Percentiles rank a stretch among this genome's conserved stretches.
These are phyloP conservation scores for Chaenocephalus aceratus DNA, from an alignment of 2,113 vertebrate species.

Conservation along the genomic window DNA sequence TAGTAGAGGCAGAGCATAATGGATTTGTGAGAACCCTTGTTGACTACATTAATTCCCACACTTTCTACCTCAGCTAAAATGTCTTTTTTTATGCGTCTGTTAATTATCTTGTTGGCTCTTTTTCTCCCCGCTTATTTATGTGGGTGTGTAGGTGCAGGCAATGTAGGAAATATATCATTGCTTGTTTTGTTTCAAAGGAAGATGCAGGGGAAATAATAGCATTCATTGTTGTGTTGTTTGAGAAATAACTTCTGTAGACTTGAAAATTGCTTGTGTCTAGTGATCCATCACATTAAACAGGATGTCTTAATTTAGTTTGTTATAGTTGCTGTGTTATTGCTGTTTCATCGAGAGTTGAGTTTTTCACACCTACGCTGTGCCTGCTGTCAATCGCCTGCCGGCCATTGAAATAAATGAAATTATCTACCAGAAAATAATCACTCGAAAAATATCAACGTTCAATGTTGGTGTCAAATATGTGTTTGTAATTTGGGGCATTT, in stretches of 20 bases:
- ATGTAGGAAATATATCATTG: conserved; percentile 41
- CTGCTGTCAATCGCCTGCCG: conserved; percentile 56
- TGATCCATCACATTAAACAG: conserved; percentile 63
- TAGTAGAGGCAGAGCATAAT: conserved; percentile 10
- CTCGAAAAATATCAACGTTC: conserved; percentile 30
- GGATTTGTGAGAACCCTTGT: conserved; percentile 9
- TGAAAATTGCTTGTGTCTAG: conserved; percentile 51
- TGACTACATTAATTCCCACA: conserved; percentile 14
- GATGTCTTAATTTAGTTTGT: conserved; percentile 53
- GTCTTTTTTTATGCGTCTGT: conserved; percentile 34
- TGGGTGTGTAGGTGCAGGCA: conserved; percentile 11
- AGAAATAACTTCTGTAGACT: conserved; percentile 59
- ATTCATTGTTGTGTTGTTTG: conserved; percentile 43
- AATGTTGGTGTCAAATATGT: conserved; percentile 13
- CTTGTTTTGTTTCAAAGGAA: conserved; percentile 47
- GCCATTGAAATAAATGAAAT: conserved; percentile 12
- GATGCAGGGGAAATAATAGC: conserved; percentile 26
- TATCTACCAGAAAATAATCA: conserved; percentile 34
- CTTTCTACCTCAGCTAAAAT: conserved; percentile 19
- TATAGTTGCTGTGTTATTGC: conserved; percentile 37
- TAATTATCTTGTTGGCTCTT: conserved; percentile 30
- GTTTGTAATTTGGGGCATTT: background rate
- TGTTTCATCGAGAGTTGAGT: conserved; percentile 45
- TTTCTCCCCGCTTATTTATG: conserved; percentile 19
- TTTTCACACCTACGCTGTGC: conserved; percentile 36